Evolutionary conservation across 2,797 vertebrate genomes (phyloP).

Genomic region (Petrocephalus sullivani): DNA sequence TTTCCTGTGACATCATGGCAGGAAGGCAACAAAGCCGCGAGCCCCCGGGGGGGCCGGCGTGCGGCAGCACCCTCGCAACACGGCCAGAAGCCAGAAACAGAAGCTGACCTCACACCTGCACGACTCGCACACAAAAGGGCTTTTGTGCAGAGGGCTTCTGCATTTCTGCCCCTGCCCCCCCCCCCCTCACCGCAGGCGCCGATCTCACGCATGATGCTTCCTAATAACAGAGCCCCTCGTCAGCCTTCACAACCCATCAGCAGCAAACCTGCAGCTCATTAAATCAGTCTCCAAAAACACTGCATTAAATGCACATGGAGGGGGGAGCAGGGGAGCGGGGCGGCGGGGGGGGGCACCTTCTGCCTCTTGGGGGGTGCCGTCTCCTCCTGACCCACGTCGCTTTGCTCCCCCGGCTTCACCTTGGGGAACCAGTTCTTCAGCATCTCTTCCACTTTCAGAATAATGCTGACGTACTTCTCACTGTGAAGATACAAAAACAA

Average conservation of each 20-base stretch:
- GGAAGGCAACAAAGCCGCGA: not conserved
- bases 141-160: not conserved
- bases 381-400: constrained; percentile 44
- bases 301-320: not conserved
- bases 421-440: constrained; percentile 73
- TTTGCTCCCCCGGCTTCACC: constrained; percentile 56
- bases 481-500: constrained; percentile 53
- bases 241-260: not conserved
- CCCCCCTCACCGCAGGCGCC: not conserved
- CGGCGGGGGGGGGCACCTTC: constrained; percentile 46
- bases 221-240: not conserved
- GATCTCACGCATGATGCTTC: not conserved
- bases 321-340: not conserved
- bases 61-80: not conserved
- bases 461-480: constrained; percentile 65
- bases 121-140: not conserved
- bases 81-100: not conserved
- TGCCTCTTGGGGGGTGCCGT: constrained; percentile 59
- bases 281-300: not conserved
- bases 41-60: not conserved
- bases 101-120: not conserved
- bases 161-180: not conserved
- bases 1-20: not conserved
- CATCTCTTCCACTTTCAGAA: constrained; percentile 75
- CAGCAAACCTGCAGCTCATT: not conserved